These are phyloP conservation scores for Pyrochroa serraticornis DNA, from an alignment of 2,888 invertebrate species.

Conservation along the genomic window DNA sequence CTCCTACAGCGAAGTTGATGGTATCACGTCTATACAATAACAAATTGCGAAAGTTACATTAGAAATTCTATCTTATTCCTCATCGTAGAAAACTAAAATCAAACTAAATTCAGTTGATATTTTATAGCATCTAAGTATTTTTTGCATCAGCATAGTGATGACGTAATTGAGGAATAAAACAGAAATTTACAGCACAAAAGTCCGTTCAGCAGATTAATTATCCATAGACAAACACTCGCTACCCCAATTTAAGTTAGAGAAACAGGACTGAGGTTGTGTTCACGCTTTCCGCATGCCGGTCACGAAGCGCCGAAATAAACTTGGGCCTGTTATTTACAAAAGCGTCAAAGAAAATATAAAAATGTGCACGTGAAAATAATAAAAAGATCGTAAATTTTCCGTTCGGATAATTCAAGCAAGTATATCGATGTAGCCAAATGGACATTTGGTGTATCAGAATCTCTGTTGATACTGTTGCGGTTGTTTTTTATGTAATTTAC, in stretches of 20 bases:
- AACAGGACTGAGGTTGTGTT: neutral
- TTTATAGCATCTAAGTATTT: too few relatives aligned
- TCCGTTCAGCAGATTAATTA: conserved; percentile 17
- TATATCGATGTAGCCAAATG: conserved; percentile 12
- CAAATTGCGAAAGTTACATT: too few relatives aligned
- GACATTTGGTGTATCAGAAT: conserved; percentile 12
- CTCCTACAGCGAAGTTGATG: too few relatives aligned
- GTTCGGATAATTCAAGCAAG: conserved; percentile 19
- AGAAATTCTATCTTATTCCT: too few relatives aligned
- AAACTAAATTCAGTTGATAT: too few relatives aligned
- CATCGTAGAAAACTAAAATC: too few relatives aligned
- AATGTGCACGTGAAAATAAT: conserved; percentile 8
- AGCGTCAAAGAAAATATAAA: conserved; percentile 20
- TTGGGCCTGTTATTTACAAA: conserved; percentile 20
- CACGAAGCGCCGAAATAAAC: conserved; percentile 17
- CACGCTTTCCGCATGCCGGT: conserved; percentile 5
- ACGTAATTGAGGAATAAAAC: conserved; percentile 7
- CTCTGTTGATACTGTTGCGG: conserved; percentile 9
- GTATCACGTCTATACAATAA: too few relatives aligned
- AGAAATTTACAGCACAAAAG: conserved; percentile 4
- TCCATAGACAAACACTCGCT: conserved; percentile 19
- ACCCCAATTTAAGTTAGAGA: conserved; percentile 16
- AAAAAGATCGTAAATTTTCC: conserved; percentile 13
- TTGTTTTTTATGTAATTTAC: conserved; percentile 9
- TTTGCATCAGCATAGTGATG: neutral